Evolutionary conservation across 1,140 invertebrate genomes (phyloP).

Genomic region (Camponotus floridanus): DNA sequence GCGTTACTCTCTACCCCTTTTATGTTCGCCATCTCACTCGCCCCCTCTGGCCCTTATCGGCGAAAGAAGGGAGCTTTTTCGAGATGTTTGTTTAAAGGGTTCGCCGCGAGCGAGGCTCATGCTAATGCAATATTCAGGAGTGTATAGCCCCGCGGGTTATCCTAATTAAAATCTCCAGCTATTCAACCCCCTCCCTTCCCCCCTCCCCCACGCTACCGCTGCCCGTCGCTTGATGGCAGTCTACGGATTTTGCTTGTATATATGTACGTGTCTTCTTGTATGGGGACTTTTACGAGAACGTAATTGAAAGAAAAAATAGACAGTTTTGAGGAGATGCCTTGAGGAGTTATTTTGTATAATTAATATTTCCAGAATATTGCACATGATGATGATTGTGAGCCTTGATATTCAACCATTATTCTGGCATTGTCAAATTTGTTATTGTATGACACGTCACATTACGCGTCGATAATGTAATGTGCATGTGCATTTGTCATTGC

Average conservation of each 20-base stretch:
- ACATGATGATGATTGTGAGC: neutral
- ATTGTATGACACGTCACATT: neutral
- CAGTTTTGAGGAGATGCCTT: neutral
- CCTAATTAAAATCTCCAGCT: constrained; percentile 79
- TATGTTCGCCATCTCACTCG: neutral
- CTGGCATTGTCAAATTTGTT: constrained; percentile 3
- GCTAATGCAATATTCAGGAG: constrained; percentile 76
- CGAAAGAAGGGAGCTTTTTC: constrained; percentile 42
- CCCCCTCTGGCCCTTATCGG: constrained; percentile 21
- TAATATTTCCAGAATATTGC: neutral
- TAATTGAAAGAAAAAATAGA: neutral
- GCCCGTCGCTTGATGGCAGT: neutral
- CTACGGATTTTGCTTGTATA: constrained; percentile 13
- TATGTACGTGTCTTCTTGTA: neutral
- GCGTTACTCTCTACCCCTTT: constrained; percentile 41
- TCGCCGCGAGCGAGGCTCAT: constrained; percentile 33
- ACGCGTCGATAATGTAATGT: neutral
- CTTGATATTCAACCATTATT: neutral
- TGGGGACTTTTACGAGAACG: neutral
- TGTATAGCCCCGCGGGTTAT: constrained; percentile 70
- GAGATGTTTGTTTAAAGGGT: constrained; percentile 58
- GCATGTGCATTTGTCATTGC: neutral
- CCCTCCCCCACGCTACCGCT: neutral
- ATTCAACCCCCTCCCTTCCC: constrained; percentile 23
- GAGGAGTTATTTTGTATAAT: neutral